A percentile compares a stretch with the other conserved stretches of the same genome.
Conservation (phyloP, 2,888 invertebrate genomes). For the Megalurothrips usitatus region DNA sequence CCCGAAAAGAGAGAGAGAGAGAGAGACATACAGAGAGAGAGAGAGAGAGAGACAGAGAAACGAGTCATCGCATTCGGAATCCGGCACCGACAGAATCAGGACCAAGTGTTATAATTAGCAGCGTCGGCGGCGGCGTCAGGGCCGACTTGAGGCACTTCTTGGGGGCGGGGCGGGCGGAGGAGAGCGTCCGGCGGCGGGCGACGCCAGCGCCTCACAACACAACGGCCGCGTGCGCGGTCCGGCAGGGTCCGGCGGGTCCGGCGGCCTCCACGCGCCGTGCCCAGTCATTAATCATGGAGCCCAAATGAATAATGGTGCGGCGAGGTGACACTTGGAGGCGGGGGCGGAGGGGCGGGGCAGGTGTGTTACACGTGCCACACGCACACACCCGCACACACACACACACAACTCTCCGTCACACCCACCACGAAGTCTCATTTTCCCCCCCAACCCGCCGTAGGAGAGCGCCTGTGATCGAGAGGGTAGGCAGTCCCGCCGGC, state of each 20-base stretch:
- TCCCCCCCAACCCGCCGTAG: background rate
- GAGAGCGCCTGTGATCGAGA: background rate
- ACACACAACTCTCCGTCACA: too few relatives aligned
- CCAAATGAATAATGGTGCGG: slow-evolving; percentile 13
- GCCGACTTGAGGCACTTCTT: background rate
- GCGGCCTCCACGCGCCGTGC: background rate
- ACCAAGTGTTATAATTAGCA: too few relatives aligned
- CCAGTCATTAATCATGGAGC: slow-evolving; percentile 1
- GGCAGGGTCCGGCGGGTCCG: too few relatives aligned
- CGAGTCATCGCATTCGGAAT: too few relatives aligned
- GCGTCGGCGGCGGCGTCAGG: background rate
- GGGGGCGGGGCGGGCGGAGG: background rate
- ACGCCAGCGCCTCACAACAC: background rate
- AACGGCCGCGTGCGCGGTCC: too few relatives aligned
- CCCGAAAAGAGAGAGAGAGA: too few relatives aligned
- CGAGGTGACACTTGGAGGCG: background rate
- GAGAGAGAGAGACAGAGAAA: too few relatives aligned
- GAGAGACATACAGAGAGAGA: too few relatives aligned
- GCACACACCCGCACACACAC: too few relatives aligned
- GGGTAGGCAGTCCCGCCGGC: background rate
- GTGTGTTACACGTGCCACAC: background rate
- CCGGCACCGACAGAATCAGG: too few relatives aligned
- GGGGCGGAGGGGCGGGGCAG: background rate
- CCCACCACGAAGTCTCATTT: too few relatives aligned
- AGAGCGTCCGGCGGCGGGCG: background rate